A percentile compares a stretch with the other conserved stretches of the same genome.
Evolutionary conservation across 1,140 invertebrate genomes (phyloP).

Genomic region (Euura saliciscinereae): DNA sequence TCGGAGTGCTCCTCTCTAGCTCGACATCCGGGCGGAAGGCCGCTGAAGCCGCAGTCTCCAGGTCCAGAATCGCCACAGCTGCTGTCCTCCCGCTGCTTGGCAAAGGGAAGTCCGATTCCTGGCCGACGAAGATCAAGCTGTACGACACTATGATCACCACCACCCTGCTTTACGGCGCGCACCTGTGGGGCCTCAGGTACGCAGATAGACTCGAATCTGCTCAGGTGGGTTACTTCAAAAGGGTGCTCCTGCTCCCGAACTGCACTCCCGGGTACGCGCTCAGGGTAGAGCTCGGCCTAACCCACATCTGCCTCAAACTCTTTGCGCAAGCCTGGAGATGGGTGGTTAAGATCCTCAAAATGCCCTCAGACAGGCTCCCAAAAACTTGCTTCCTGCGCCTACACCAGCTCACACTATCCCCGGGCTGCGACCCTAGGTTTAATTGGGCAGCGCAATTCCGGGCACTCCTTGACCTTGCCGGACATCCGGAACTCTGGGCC

Average conservation of each 20-base stretch:
- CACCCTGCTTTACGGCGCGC: not conserved
- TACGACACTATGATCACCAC: not conserved
- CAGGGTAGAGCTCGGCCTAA: not conserved
- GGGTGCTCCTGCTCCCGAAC: not conserved
- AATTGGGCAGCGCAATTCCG: no score
- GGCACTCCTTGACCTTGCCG: no score
- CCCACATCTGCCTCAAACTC: not conserved
- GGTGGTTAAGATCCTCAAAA: not conserved
- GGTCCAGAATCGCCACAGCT: constrained; percentile 5
- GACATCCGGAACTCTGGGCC: no score
- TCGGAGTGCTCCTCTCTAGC: constrained; percentile 19
- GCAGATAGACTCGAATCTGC: not conserved
- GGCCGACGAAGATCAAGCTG: not conserved
- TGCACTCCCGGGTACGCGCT: not conserved
- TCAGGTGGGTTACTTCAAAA: not conserved
- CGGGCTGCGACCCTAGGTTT: no score
- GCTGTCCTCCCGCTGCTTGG: not conserved
- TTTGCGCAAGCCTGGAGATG: not conserved
- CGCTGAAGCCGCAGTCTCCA: not conserved
- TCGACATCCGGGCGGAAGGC: constrained; percentile 16
- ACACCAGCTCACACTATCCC: no score
- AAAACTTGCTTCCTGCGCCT: no score
- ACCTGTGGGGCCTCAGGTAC: not conserved
- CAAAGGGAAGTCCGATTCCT: not conserved
- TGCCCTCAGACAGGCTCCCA: not conserved